Base-by-base conservation (phyloP, 1,140 invertebrate genomes). In the Drosophila fuyamai region DNA sequence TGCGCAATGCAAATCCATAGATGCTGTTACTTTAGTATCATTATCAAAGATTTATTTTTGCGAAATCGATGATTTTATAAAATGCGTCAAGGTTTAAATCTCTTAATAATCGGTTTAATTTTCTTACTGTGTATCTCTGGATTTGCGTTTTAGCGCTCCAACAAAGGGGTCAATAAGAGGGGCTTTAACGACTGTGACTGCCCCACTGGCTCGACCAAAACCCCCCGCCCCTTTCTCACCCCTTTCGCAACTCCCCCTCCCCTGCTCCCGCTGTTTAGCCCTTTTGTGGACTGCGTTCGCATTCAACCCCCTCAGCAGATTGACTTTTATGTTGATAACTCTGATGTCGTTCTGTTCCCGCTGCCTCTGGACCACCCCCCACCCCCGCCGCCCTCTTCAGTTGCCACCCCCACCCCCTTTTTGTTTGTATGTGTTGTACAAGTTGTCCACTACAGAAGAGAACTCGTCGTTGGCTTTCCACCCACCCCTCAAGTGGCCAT, bases 241-340 rank as follows among this genome's bases (percentile, higher is more conserved):
- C 27, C 47, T 50, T 50, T 50, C 10, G 32, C 12, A 4, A n/a
- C n/a, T 14, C 18, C 12, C n/a, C 29, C 29, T 8, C 29, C 7
- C 23, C 8, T 6, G 14, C 47, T 38, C 38, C 35, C 0, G 1
- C 46, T 16, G 6, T 18, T 27, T 29, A 23, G 32, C 23, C 36
- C 16, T n/a, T 44, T 18, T 16, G 40, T 51, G 59, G 57, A 59
- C 59, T 65, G 57, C 58, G 65, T 59, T 54, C 65, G 67, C 65
- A 57, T 83, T 83, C 81, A 72, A 83, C 76, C 81, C 81, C 81
- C 67, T 83, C 54, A 62, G 68, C 65, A 84, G 81, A 83, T 83
- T 84, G 81, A 83, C 81, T 83, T 83, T 83, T 71, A 79, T 79
- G 76, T 71, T 83, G 80, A 76, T 83, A 83, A 58, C 71, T 58